Percentiles rank a stretch among this genome's conserved stretches.
Conservation (phyloP, 1,140 invertebrate genomes). For the Saccostrea cuccullata region DNA sequence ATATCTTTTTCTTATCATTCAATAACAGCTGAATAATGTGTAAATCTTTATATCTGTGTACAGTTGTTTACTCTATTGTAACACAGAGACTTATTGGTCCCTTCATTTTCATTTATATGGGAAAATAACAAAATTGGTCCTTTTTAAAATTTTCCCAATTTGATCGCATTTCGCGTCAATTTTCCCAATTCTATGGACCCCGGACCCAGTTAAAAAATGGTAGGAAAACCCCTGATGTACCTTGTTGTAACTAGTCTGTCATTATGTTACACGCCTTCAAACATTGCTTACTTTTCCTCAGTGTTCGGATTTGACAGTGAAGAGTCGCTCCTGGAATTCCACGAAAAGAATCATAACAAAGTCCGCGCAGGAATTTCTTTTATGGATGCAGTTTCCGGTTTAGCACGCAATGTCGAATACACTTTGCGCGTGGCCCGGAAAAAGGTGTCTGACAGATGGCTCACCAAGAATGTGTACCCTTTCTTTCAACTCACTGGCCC, state of each 20-base stretch:
- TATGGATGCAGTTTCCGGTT: not conserved
- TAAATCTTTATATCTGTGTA: too few relatives aligned
- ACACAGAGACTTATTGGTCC: too few relatives aligned
- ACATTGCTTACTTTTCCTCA: conserved; percentile 34
- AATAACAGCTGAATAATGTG: too few relatives aligned
- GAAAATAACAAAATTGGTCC: too few relatives aligned
- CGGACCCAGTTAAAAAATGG: too few relatives aligned
- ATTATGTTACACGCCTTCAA: not conserved
- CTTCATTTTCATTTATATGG: too few relatives aligned
- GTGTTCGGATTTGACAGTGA: conserved; percentile 74
- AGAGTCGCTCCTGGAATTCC: conserved; percentile 72
- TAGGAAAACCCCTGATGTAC: too few relatives aligned
- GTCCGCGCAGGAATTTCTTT: conserved; percentile 56
- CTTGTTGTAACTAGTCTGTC: not conserved
- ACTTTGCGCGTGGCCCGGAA: conserved; percentile 74
- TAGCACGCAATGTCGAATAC: conserved; percentile 57
- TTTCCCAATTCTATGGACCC: too few relatives aligned
- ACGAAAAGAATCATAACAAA: conserved; percentile 45
- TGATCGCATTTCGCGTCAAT: too few relatives aligned
- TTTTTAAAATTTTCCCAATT: too few relatives aligned
- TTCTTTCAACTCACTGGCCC: conserved; percentile 84
- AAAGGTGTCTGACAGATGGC: conserved; percentile 79
- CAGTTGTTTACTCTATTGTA: too few relatives aligned
- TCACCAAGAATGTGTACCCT: conserved; percentile 84
- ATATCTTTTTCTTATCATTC: too few relatives aligned